phyloP scores from a whole-genome alignment of 2,113 vertebrate genomes.

The Sinocyclocheilus anophthalmus region DNA sequence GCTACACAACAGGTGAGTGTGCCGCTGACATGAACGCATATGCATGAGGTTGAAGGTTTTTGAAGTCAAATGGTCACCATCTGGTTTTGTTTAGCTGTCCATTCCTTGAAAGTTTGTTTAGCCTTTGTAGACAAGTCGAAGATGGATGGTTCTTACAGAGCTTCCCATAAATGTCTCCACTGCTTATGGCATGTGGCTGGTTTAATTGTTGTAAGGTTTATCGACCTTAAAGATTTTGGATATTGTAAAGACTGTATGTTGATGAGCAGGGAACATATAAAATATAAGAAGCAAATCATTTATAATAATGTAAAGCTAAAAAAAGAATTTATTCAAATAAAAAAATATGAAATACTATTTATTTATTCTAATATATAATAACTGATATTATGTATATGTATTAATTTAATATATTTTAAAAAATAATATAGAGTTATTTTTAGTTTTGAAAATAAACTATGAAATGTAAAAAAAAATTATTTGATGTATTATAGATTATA shows the following conservation, averaged over 20 bases:
- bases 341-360: background rate
- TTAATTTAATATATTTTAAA: background rate
- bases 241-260: background rate
- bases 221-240: background rate
- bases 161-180: background rate
- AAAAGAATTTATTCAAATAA: background rate
- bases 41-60: background rate
- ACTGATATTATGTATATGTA: background rate
- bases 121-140: background rate
- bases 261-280: background rate
- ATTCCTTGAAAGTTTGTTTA: conserved; percentile 3
- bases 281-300: background rate
- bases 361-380: background rate
- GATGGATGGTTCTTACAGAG: background rate
- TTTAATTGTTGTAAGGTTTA: background rate
- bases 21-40: conserved; percentile 3
- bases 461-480: background rate
- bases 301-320: background rate
- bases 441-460: background rate
- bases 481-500: background rate
- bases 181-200: background rate
- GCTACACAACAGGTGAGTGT: conserved; percentile 90
- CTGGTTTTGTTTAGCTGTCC: background rate
- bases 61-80: conserved; percentile 14
- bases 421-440: background rate